Evolutionary conservation across 1,140 invertebrate genomes (phyloP), one percentile per base, ranked within the genome.

Genomic region (Drosophila chauvacae): DNA sequence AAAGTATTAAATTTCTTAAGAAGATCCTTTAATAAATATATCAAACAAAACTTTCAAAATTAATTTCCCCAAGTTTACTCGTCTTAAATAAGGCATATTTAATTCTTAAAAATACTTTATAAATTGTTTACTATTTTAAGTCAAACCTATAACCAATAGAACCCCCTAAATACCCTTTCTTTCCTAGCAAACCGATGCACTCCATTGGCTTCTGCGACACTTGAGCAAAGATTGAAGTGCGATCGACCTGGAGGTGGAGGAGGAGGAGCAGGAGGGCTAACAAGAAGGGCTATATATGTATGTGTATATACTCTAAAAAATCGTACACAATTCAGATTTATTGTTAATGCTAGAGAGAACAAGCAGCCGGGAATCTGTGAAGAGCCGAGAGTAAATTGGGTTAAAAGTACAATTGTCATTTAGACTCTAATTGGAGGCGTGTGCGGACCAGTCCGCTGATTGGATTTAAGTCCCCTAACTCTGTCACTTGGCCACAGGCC

Each of bases 391-490:
- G 59, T 88, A 88, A 88, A 88, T 88, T 88, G 84, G 84, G 84
- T 88, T 88, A 87, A 87, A 87, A 87, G 84, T 87, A 88, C 84
- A 88, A 88, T 88, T 88, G 84, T 88, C 84, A 72, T 88, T 88
- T 88, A 88, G 77, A 72, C 84, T 88, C 84, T 88, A 88, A 88
- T 88, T 88, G 84, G 84, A 88, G 84, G 84, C 84, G 84, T 88
- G 84, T 75, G 83, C 83, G 83, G 68, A 74, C 72, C 62, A 87
- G 60, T 70, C 80, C 72, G 59, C 84, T 84, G 84, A 87, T 90
- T 90, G 84, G 77, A 88, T 65, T 77, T 77, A 70, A 71, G 63
- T 68, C 48, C 72, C 75, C 53, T 59, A 65, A 61, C 80, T 74
- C 77, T 87, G 80, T 87, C 84, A 88, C 84, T 83, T 83, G 80